Evolutionary conservation across 2,113 vertebrate species (phyloP).

Genomic region (Peromyscus californicus): DNA sequence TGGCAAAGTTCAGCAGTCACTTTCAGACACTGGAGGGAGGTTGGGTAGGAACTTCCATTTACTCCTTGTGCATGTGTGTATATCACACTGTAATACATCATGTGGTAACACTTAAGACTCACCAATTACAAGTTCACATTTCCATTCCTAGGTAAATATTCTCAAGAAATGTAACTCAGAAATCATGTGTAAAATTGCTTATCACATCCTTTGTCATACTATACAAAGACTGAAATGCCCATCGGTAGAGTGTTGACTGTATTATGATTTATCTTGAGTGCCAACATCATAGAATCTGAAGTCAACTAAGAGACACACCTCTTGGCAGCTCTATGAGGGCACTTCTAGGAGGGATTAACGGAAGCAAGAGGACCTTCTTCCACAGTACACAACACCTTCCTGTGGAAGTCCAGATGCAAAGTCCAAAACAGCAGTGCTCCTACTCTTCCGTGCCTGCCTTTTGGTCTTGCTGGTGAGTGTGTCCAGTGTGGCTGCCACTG

Average conservation of each 20-base stretch:
- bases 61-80: neutral
- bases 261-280: neutral
- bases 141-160: neutral
- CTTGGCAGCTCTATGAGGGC: too few species aligned
- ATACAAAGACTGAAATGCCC: neutral
- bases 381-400: neutral
- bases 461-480: neutral
- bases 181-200: conserved; percentile 47
- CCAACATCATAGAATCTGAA: neutral
- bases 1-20: neutral
- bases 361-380: neutral
- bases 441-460: neutral
- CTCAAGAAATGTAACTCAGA: neutral
- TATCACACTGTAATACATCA: neutral
- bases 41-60: neutral
- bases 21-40: neutral
- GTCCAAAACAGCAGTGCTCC: too few species aligned
- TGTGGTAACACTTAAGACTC: too few species aligned
- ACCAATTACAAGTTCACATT: too few species aligned
- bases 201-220: neutral
- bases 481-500: neutral
- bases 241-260: neutral
- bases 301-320: neutral
- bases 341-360: neutral
- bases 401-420: neutral